These are phyloP conservation scores for Cololabis saira DNA, from an alignment of 2,113 vertebrate species.

Conservation along the genomic window DNA sequence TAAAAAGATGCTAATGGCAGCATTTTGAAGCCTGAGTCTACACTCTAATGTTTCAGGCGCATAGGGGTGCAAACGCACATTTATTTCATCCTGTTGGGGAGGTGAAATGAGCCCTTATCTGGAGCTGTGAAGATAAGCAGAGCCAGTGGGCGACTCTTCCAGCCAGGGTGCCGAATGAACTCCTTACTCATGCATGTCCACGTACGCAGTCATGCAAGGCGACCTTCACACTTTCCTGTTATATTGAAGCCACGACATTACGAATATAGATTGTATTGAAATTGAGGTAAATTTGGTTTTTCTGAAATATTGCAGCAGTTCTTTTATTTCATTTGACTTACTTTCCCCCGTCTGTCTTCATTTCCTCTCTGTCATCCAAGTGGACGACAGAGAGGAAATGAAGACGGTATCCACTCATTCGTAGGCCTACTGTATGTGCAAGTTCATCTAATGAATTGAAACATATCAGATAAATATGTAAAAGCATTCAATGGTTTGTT, in stretches of 20 bases:
- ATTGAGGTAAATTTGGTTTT: conserved; percentile 17
- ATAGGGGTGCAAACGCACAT: conserved; percentile 13
- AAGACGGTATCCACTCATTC: neutral
- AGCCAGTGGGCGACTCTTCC: conserved; percentile 45
- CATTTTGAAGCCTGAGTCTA: conserved; percentile 50
- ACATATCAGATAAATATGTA: conserved; percentile 3
- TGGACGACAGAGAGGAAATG: conserved; percentile 5
- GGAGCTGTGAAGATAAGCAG: conserved; percentile 74
- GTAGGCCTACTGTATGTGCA: neutral
- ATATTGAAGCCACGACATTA: conserved; percentile 32
- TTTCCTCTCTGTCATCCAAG: neutral
- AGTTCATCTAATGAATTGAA: neutral
- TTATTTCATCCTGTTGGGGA: conserved; percentile 46
- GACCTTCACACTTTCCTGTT: conserved; percentile 20
- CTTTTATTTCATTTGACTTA: conserved; percentile 15
- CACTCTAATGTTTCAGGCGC: conserved; percentile 37
- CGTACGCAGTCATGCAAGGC: neutral
- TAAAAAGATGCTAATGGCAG: conserved; percentile 55
- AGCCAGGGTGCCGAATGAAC: conserved; percentile 55
- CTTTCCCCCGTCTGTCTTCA: neutral
- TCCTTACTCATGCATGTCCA: conserved; percentile 25
- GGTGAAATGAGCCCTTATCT: conserved; percentile 66
- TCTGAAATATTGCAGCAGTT: conserved; percentile 9
- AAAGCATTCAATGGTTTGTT: neutral
- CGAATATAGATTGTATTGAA: conserved; percentile 36